Conservation (phyloP, 2,888 invertebrate species). For the Eurytoma adleriae region DNA sequence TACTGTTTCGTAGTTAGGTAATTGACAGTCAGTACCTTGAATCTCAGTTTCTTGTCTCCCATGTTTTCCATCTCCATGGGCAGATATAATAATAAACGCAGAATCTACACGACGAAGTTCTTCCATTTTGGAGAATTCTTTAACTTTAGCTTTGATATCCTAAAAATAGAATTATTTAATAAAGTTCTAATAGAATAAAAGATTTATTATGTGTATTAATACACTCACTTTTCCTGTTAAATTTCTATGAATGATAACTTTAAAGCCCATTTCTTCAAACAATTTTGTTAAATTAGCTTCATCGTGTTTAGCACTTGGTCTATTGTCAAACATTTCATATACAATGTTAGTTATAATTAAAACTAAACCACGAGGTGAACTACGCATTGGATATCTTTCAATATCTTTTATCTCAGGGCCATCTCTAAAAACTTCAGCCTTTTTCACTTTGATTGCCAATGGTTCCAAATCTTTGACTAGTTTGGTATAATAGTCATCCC, state of each 20-base stretch:
- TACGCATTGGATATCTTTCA: conserved; percentile 70
- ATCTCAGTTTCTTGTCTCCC: conserved; percentile 65
- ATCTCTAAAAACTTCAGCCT: conserved; percentile 66
- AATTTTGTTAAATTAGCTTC: conserved; percentile 66
- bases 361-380: conserved; percentile 71
- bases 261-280: conserved; percentile 71
- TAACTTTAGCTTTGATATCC: conserved; percentile 63
- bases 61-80: conserved; percentile 67
- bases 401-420: conserved; percentile 57
- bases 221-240: conserved; percentile 66
- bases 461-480: conserved; percentile 59
- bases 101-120: conserved; percentile 68
- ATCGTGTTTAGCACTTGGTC: conserved; percentile 66
- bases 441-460: conserved; percentile 65
- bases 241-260: conserved; percentile 61
- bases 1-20: conserved; percentile 59
- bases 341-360: conserved; percentile 69
- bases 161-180: conserved; percentile 52
- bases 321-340: conserved; percentile 55
- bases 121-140: conserved; percentile 63
- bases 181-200: background rate
- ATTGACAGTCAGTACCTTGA: conserved; percentile 62
- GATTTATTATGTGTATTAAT: background rate
- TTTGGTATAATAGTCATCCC: conserved; percentile 61
- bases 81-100: conserved; percentile 70